A percentile compares a stretch with the other conserved stretches of the same genome.
Evolutionary conservation across 2,888 invertebrate species (phyloP).

Genomic region (Heteropelma amictum): DNA sequence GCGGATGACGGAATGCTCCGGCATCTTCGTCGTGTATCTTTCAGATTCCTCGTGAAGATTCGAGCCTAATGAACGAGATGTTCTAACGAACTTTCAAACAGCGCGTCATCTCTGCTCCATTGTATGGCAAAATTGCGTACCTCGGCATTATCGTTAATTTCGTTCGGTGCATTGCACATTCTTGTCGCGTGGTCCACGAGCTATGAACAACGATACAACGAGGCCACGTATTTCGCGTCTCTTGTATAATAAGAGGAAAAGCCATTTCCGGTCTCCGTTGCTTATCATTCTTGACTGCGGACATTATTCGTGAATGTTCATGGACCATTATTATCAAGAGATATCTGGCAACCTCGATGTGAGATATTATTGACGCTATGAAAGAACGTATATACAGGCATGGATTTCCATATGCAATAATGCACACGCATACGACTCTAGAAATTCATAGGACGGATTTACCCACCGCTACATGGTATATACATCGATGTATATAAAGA

Average conservation of each 20-base stretch:
- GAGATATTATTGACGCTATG: slow-evolving; percentile 45
- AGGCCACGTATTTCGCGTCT: not conserved
- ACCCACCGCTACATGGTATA: not conserved
- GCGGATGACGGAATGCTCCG: too few species aligned
- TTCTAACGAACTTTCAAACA: too few species aligned
- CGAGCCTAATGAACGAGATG: too few species aligned
- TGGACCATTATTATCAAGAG: slow-evolving; percentile 41
- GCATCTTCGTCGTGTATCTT: too few species aligned
- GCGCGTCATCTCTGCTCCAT: too few species aligned
- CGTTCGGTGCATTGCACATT: slow-evolving; percentile 19
- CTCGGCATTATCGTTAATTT: slow-evolving; percentile 17
- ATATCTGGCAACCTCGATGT: slow-evolving; percentile 34
- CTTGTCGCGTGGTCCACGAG: slow-evolving; percentile 17
- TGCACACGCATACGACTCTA: not conserved
- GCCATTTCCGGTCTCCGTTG: slow-evolving; percentile 18
- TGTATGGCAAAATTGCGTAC: too few species aligned
- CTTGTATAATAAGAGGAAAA: slow-evolving; percentile 1
- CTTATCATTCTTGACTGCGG: slow-evolving; percentile 16
- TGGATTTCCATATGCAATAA: not conserved
- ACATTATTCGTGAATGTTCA: slow-evolving; percentile 32
- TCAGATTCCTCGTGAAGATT: too few species aligned
- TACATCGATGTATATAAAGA: slow-evolving; percentile 23
- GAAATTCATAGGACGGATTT: not conserved
- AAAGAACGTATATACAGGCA: not conserved
- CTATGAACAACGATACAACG: not conserved